Percentiles rank a stretch among this genome's conserved stretches.
These are phyloP conservation scores for Alectura lathami DNA, from an alignment of 2,113 vertebrate species.

Conservation along the genomic window DNA sequence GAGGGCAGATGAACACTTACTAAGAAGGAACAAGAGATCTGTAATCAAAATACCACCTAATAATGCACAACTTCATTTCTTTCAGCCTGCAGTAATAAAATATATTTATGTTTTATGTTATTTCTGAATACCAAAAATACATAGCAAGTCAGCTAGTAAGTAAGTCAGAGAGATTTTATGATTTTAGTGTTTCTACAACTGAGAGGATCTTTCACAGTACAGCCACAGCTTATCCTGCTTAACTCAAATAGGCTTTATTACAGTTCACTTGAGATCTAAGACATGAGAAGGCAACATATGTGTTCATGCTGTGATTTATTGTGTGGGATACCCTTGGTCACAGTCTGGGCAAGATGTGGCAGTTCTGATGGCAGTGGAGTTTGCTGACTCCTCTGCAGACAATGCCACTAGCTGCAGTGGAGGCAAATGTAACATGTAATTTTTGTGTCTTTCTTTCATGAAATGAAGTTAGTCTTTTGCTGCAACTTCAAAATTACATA, in stretches of 20 bases:
- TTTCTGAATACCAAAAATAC: background rate
- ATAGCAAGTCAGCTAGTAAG: background rate
- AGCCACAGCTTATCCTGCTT: background rate
- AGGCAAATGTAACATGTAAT: background rate
- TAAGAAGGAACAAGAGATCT: background rate
- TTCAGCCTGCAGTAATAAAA: background rate
- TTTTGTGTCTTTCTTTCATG: background rate
- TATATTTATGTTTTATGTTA: background rate
- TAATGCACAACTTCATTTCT: background rate
- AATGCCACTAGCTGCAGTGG: background rate
- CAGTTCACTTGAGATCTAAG: background rate
- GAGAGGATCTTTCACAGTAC: background rate
- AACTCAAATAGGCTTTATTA: background rate
- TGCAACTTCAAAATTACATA: background rate
- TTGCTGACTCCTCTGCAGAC: background rate
- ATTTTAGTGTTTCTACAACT: background rate
- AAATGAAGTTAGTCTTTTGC: background rate
- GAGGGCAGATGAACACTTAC: background rate
- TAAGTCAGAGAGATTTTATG: background rate
- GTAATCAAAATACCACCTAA: background rate
- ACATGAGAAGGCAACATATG: background rate
- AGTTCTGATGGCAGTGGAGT: background rate
- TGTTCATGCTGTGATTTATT: background rate
- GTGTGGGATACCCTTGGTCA: fast-evolving
- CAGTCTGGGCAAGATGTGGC: background rate